Base-by-base conservation (phyloP, 2,113 vertebrate genomes). In the Prochilodus magdalenae region DNA sequence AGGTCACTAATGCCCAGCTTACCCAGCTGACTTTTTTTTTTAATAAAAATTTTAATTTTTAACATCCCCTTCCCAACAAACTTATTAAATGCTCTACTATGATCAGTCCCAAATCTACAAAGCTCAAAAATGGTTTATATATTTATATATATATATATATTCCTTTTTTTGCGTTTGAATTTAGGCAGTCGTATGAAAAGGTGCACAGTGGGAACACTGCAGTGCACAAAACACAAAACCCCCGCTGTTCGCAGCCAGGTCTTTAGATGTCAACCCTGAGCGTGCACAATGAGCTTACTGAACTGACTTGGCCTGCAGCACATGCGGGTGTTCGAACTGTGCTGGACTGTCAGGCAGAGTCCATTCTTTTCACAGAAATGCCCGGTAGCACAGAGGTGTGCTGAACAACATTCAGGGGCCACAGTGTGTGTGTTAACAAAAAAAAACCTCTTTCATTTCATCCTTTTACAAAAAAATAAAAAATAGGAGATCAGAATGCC, bases 301-400 rank as follows among this genome's bases (percentile, higher is more conserved):
- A 76, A 63, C 71, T 65, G 79, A 79, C 47, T 63, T 53, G 40
- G 59, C 51, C 59, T 57, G 29, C 33, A 55, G 22, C 33, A 47
- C 51, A 59, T 47, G 72, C 40, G 67, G 74, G 55, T 36, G 66
- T n/a, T 66, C 36, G 24, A 22, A 44, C 24, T 26, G 14, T 65
- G 53, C 24, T 75, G 75, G 79, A 63, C 72, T 73, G 70, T 80
- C 73, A 79, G 71, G 29, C 75, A 79, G 78, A 77, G 77, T 78
- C 63, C 69, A 70, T 24, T 33, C 33, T 22, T 86, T 67, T 75
- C 14, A 29, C 57, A 2, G 24, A 74, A 74, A 51, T 26, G 70
- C 62, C 71, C 78, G 62, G 77, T 26, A 73, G 69, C 30, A 53
- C 15, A 0, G 24, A 77, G 26, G 40, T 51, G 26, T 6, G 47